Percentiles rank a stretch among this genome's conserved stretches.
Conservation (phyloP, 1,140 invertebrate genomes). For the Plodia interpunctella region DNA sequence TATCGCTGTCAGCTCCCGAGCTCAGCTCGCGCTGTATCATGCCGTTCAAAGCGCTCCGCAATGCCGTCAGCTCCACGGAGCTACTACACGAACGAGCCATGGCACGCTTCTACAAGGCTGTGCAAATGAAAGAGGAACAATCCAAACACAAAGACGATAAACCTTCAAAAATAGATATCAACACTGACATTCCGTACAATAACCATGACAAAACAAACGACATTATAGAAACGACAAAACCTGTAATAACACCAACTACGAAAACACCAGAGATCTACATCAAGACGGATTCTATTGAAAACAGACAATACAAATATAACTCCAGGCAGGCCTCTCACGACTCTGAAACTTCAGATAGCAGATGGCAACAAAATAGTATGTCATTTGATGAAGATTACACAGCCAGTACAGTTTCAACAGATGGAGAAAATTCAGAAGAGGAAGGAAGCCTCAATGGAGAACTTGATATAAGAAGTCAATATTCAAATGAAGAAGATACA, state of each 20-base stretch:
- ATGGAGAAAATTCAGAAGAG: conserved; percentile 71
- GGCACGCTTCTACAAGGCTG: conserved; percentile 86
- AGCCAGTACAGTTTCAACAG: conserved; percentile 78
- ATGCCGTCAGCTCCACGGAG: conserved; percentile 88
- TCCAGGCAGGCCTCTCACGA: conserved; percentile 37
- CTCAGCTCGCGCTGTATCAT: conserved; percentile 76
- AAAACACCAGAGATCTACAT: conserved; percentile 43
- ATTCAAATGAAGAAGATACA: conserved; percentile 79
- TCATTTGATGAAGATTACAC: conserved; percentile 79
- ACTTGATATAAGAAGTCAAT: conserved; percentile 76
- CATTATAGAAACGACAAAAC: conserved; percentile 11
- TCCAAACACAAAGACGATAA: conserved; percentile 48
- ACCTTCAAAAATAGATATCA: conserved; percentile 26
- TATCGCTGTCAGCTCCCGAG: conserved; percentile 88
- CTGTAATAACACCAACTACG: conserved; percentile 3
- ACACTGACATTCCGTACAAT: conserved; percentile 56
- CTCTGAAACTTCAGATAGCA: conserved; percentile 39
- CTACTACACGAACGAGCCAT: conserved; percentile 87
- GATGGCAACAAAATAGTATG: conserved; percentile 50
- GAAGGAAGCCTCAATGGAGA: conserved; percentile 76
- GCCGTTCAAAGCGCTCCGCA: conserved; percentile 78
- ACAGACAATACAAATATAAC: conserved; percentile 36
- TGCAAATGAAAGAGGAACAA: conserved; percentile 83
- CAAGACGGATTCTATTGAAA: conserved; percentile 52
- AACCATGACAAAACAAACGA: conserved; percentile 24